Conservation (phyloP, 2,113 vertebrate genomes). For the Strigops habroptila region DNA sequence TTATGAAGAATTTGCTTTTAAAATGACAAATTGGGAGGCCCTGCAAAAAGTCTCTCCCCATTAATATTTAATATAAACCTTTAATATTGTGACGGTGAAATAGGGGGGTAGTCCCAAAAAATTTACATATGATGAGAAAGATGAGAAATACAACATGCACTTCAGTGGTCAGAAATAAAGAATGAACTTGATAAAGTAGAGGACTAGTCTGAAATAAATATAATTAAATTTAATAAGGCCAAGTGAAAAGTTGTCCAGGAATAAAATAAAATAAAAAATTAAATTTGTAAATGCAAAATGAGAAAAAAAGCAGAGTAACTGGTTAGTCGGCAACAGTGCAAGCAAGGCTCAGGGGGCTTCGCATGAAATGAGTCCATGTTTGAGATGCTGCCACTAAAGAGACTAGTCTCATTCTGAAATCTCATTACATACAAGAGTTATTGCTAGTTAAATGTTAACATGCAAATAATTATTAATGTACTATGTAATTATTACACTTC, state of each 20-base stretch:
- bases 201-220: neutral
- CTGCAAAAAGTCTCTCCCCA: neutral
- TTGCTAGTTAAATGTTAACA: neutral
- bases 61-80: neutral
- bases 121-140: neutral
- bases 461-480: neutral
- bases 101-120: neutral
- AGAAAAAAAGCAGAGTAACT: neutral
- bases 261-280: conserved; percentile 5
- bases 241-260: neutral
- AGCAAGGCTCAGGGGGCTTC: neutral
- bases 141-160: neutral
- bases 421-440: neutral
- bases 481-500: neutral
- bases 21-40: neutral
- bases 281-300: neutral
- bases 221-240: neutral
- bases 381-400: neutral
- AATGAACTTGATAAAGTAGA: neutral
- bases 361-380: neutral
- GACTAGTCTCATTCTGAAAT: neutral
- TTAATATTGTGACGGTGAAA: neutral
- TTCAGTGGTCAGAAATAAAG: neutral
- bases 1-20: neutral
- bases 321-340: neutral